Base-by-base conservation (phyloP, 2,797 vertebrate species). In the Pogoniulus pusillus region DNA sequence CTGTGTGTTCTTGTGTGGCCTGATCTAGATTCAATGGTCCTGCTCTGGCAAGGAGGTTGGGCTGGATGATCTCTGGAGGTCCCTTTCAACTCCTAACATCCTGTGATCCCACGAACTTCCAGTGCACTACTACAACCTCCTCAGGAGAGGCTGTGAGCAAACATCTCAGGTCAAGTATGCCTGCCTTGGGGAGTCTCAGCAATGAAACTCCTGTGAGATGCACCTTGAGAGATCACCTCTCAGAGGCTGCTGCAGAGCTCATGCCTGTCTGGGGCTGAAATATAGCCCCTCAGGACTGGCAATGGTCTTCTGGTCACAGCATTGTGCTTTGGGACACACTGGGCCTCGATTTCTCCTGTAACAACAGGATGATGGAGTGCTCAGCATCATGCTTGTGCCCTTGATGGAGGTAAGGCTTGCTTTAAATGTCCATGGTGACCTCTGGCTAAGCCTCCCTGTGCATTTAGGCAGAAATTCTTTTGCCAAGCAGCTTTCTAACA, bases 401-500 rank as follows among this genome's bases (percentile, higher is more conserved):
- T 34, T 4, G 1, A 18, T 19, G 24, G 11, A 22, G 22, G 54
- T 6, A 51, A 10, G 4, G 1, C 14, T 30, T 0, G 0, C 45
- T 35, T 24, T 10, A 20, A 43, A 27, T 2, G 14, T 22, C 7
- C 5, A 8, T 26, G 74, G 24, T 66, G 69, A 41, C 16, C 55
- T 14, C 15, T 12, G 30, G 66, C 19, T 7, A 24, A 32, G 7
- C 6, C 26, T 18, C 69, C 39, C 66, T 5, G 0, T 9, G 29
- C 18, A 8, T 59, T 76, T 9, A 82, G 53, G 35, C 64, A 82
- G 13, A 12, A 5, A 20, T 26, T 71, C 51, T 26, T 20, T 16
- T 24, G 24, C 22, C 51, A 49, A 34, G 63, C 6, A 66, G 12
- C 49, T 80, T 85, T 74, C 70, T 68, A 54, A 64, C 4, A 2